Base-by-base conservation (phyloP, 2,113 vertebrate genomes). In the Anhinga anhinga region DNA sequence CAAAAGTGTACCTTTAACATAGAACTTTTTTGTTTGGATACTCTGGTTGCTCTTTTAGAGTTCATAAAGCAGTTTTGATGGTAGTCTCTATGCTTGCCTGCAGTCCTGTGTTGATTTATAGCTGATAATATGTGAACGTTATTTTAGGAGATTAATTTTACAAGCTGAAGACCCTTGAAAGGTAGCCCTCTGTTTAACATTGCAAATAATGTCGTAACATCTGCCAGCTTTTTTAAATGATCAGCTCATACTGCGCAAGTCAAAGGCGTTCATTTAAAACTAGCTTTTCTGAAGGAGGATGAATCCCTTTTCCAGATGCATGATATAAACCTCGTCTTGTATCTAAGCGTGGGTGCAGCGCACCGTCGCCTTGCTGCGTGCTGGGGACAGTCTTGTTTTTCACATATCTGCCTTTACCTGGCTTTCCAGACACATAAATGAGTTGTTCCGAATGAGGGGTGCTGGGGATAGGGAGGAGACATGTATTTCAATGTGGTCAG, bases 381-480 rank as follows among this genome's bases (percentile, higher is more conserved):
- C 21, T 21, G 13, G 20, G 22, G 14, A 81, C 1, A 13, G 42
- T 13, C 59, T 29, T 20, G 0, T 21, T 49, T 65, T 65, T 27
- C 38, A 50, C 4, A 0, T 11, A 14, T 40, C 52, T 66, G 40
- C 45, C 53, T 14, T 50, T 52, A 44, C 38, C 40, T 56, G 29
- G 14, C 29, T 50, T 20, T 77, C 14, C 61, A n/a, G 82, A 34
- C 40, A 32, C 47, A 6, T 20, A 8, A 38, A 38, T 66, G 3
- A 2, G 11, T 36, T 59, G 16, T 55, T 82, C 9, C 2, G 0
- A 63, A 20, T 0, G 0, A 10, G 27, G 8, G 4, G 1, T 44
- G 44, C 32, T 36, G 65, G 63, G 45, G 12, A 23, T 8, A 27
- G 50, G 66, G 25, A 72, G 30, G 59, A 74, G 61, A 73, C 2